A percentile compares a stretch with the other conserved stretches of the same genome.
Evolutionary conservation across 2,113 vertebrate species (phyloP).

Genomic region (Callionymus lyra): DNA sequence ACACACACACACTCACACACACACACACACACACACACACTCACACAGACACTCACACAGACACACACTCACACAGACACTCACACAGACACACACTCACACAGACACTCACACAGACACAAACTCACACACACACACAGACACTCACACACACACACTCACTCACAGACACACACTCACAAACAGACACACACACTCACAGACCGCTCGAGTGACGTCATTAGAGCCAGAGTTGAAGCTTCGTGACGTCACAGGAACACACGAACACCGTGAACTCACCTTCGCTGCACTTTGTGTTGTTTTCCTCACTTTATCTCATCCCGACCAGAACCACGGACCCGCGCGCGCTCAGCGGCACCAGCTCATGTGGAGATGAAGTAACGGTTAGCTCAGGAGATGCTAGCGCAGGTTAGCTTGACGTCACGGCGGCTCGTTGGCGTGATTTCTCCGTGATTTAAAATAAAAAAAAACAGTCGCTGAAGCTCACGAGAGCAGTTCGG

Average conservation of each 20-base stretch:
- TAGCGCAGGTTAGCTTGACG: constrained; percentile 28
- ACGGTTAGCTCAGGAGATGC: constrained; percentile 9
- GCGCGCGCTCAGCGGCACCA: neutral
- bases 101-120: too few relatives aligned
- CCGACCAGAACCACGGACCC: constrained; percentile 1
- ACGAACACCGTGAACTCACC: constrained; percentile 28
- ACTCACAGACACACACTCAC: too few relatives aligned
- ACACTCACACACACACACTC: too few relatives aligned
- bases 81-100: too few relatives aligned
- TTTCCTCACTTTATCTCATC: constrained; percentile 42
- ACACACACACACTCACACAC: too few relatives aligned
- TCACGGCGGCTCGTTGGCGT: constrained; percentile 8
- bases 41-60: neutral
- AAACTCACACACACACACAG: too few relatives aligned
- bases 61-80: too few relatives aligned
- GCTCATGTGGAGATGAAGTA: constrained; percentile 12
- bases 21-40: too few relatives aligned
- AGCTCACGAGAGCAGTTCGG: too few relatives aligned
- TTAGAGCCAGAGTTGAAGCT: too few relatives aligned
- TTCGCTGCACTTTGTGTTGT: constrained; percentile 42
- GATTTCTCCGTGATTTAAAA: constrained; percentile 1
- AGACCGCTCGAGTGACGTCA: neutral
- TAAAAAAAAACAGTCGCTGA: too few relatives aligned
- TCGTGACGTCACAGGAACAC: too few relatives aligned
- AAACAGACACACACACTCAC: neutral